Conservation (phyloP, 2,113 vertebrate genomes). For the Ibidorhyncha struthersii region DNA sequence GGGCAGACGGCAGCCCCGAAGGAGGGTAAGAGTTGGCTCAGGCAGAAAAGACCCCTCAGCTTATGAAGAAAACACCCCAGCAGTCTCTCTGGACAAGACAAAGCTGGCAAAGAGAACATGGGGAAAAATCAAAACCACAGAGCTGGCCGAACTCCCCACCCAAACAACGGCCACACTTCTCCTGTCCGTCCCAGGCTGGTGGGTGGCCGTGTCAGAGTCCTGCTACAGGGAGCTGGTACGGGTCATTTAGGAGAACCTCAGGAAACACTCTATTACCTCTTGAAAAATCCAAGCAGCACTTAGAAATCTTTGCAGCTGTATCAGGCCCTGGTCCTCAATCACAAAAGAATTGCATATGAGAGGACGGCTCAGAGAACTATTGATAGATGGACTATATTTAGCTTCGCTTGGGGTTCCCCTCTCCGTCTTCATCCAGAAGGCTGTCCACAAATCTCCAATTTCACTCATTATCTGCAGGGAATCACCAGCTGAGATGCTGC, state of each 20-base stretch:
- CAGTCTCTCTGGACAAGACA: neutral
- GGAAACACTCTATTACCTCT: neutral
- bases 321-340: neutral
- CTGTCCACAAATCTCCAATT: neutral
- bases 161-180: neutral
- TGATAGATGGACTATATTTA: neutral
- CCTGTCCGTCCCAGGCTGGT: neutral
- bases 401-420: neutral
- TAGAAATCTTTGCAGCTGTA: neutral
- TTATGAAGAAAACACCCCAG: neutral
- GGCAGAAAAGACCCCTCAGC: neutral
- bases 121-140: neutral
- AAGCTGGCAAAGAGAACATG: neutral
- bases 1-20: neutral
- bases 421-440: neutral
- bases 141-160: neutral
- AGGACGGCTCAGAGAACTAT: neutral
- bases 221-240: neutral
- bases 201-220: rapidly evolving
- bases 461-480: neutral
- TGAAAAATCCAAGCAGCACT: neutral
- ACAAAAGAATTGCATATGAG: neutral
- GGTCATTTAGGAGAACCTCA: neutral
- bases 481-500: neutral
- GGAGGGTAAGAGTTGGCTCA: neutral